A percentile compares a stretch with the other conserved stretches of the same genome.
These are phyloP conservation scores for Erpobdella octoculata DNA, from an alignment of 2,888 invertebrate genomes.

Conservation along the genomic window DNA sequence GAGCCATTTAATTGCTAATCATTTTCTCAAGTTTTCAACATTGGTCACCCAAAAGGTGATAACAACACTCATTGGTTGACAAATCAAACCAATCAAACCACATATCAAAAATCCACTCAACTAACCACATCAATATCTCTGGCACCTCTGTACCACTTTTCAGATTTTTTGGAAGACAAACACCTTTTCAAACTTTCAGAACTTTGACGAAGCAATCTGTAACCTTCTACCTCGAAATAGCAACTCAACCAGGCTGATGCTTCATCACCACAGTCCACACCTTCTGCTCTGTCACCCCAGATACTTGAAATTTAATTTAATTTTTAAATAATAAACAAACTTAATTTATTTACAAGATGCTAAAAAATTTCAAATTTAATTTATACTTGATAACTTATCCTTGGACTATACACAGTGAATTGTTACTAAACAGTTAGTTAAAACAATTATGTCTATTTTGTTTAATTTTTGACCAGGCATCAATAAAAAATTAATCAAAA, in stretches of 20 bases:
- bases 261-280: slow-evolving; percentile 44
- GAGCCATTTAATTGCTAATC: not conserved
- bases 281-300: slow-evolving; percentile 39
- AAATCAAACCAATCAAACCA: not conserved
- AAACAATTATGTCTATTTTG: too few species aligned
- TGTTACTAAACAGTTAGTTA: too few species aligned
- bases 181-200: not conserved
- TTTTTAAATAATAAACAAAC: too few species aligned
- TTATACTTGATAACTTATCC: too few species aligned
- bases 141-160: slow-evolving; percentile 4
- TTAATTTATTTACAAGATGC: too few species aligned
- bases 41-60: too few species aligned
- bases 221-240: slow-evolving; percentile 36
- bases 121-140: slow-evolving; percentile 17
- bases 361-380: too few species aligned
- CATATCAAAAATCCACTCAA: not conserved
- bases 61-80: too few species aligned
- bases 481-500: too few species aligned
- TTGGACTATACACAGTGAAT: too few species aligned
- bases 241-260: slow-evolving; percentile 42
- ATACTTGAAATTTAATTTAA: slow-evolving; percentile 39
- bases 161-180: not conserved
- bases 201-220: slow-evolving; percentile 27
- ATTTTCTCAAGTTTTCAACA: too few species aligned
- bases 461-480: too few species aligned